Evolutionary conservation across 2,888 invertebrate species (phyloP).

Genomic region (Loripinus fragilis): DNA sequence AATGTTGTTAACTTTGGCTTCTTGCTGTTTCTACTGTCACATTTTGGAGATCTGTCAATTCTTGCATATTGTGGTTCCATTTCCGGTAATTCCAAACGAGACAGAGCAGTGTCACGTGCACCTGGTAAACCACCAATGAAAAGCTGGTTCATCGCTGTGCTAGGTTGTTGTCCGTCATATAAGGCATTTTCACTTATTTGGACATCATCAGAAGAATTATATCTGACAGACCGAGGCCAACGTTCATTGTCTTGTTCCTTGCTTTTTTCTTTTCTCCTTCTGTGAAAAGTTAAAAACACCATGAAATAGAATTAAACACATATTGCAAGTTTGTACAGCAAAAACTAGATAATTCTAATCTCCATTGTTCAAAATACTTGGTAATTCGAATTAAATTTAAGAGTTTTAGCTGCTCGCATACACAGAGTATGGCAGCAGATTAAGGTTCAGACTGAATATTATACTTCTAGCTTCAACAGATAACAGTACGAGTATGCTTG

Average conservation of each 20-base stretch:
- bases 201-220: background rate
- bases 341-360: no score
- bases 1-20: background rate
- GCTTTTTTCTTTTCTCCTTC: background rate
- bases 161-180: conserved; percentile 6
- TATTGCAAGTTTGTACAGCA: no score
- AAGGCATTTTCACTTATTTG: conserved; percentile 4
- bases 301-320: no score
- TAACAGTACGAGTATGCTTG: no score
- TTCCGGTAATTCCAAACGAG: background rate
- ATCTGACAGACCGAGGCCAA: background rate
- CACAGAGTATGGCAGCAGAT: no score
- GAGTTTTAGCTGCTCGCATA: no score
- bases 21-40: background rate
- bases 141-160: conserved; percentile 7
- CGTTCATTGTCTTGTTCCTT: background rate
- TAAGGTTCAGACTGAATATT: no score
- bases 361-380: no score
- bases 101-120: background rate
- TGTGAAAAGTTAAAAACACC: background rate
- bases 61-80: background rate
- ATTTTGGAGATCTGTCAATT: background rate
- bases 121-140: conserved; percentile 14
- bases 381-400: no score
- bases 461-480: no score